Evolutionary conservation across 2,797 vertebrate species (phyloP).

Genomic region (Anabas testudineus): DNA sequence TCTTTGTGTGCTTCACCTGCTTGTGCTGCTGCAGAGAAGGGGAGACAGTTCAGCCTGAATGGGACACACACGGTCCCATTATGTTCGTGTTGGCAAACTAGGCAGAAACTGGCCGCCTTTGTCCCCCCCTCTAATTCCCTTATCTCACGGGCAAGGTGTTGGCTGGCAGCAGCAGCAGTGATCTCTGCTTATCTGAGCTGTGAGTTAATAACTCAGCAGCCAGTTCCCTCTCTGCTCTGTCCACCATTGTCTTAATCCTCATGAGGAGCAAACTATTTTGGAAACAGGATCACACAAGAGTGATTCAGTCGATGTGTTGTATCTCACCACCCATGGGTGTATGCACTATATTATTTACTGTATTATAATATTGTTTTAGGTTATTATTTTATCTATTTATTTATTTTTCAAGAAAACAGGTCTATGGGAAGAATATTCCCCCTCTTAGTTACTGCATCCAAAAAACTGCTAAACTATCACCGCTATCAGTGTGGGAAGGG

Average conservation of each 20-base stretch:
- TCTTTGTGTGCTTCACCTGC: slow-evolving; percentile 11
- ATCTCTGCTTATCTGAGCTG: slow-evolving; percentile 63
- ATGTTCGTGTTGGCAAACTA: slow-evolving; percentile 46
- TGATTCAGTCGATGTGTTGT: slow-evolving; percentile 16
- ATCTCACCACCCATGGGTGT: neutral
- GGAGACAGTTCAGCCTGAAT: slow-evolving; percentile 18
- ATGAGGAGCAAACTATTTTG: slow-evolving; percentile 40
- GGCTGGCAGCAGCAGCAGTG: slow-evolving; percentile 45
- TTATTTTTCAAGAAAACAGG: no score
- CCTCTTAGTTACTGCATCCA: no score
- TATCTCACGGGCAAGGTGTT: slow-evolving; percentile 66
- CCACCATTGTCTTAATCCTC: slow-evolving; percentile 60
- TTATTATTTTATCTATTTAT: no score
- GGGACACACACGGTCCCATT: slow-evolving; percentile 26
- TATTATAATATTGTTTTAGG: no score
- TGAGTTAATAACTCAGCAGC: slow-evolving; percentile 58
- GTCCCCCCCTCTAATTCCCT: slow-evolving; percentile 55
- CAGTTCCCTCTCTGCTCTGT: slow-evolving; percentile 47
- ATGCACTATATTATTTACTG: neutral
- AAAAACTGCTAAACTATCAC: no score
- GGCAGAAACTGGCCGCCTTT: slow-evolving; percentile 35
- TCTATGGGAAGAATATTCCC: no score
- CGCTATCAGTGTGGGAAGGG: no score
- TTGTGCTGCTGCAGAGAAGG: slow-evolving; percentile 4
- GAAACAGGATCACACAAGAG: slow-evolving; percentile 10